These are phyloP conservation scores for Sepiola atlantica DNA, from an alignment of 2,888 invertebrate species.

Conservation along the genomic window DNA sequence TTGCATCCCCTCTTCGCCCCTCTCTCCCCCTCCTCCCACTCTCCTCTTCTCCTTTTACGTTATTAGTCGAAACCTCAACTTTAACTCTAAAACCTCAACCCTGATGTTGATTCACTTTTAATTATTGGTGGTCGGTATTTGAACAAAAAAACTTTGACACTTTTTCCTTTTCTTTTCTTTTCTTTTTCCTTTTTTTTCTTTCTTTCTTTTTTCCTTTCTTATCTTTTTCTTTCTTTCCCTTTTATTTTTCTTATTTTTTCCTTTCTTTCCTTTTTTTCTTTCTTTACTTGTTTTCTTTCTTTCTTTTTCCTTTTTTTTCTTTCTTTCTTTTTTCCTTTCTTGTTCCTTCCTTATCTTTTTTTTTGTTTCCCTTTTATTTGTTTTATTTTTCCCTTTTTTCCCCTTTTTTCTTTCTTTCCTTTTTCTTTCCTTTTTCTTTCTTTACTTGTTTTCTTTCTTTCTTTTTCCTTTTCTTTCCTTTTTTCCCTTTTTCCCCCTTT, in stretches of 20 bases:
- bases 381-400: not conserved
- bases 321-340: not conserved
- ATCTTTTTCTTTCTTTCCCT: not conserved
- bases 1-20: not conserved
- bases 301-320: not conserved
- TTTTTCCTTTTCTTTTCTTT: not conserved
- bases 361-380: not conserved
- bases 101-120: not conserved
- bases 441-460: not conserved
- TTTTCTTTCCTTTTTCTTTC: too few relatives aligned
- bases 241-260: not conserved
- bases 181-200: not conserved
- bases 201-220: not conserved
- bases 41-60: not conserved
- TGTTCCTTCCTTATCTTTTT: not conserved
- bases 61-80: too few relatives aligned
- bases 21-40: not conserved
- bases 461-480: not conserved
- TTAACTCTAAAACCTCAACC: too few relatives aligned
- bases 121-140: not conserved
- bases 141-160: not conserved
- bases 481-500: not conserved
- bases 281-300: not conserved
- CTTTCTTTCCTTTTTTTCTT: not conserved
- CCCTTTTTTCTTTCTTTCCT: not conserved